phyloP scores from a whole-genome alignment of 2,113 vertebrate genomes.

The human (Homo sapiens) region DNA sequence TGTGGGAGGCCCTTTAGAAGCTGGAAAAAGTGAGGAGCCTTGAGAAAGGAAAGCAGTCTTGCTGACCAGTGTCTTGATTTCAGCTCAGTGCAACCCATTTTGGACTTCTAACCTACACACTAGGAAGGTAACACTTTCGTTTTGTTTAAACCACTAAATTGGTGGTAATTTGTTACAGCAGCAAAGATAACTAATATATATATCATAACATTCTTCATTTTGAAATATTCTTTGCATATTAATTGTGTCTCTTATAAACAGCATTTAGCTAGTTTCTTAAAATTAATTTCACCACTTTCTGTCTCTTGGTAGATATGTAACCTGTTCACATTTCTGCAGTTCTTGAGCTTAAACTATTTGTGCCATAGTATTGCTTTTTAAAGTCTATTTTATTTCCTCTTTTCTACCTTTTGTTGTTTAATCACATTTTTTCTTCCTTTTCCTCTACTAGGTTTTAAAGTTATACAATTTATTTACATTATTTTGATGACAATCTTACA shows the following conservation, averaged over 20 bases:
- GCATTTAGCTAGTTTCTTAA: background rate
- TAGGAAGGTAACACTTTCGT: background rate
- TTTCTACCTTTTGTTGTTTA: background rate
- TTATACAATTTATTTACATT: background rate
- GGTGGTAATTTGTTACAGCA: background rate
- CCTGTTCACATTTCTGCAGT: background rate
- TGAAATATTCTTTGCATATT: background rate
- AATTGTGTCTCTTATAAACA: background rate
- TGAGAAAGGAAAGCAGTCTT: background rate
- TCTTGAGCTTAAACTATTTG: background rate
- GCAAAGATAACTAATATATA: background rate
- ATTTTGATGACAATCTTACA: constrained; percentile 16
- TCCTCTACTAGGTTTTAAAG: background rate
- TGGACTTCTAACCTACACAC: background rate
- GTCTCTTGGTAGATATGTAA: background rate
- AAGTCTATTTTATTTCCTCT: background rate
- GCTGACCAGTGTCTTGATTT: background rate
- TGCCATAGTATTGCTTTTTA: background rate
- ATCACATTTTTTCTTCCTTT: background rate
- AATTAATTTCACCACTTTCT: background rate
- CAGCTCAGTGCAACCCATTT: background rate
- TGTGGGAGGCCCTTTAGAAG: background rate
- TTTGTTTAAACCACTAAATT: background rate
- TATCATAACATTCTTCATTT: background rate
- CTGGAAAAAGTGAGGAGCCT: background rate